Base-by-base conservation (phyloP, 2,888 invertebrate genomes). In the Watsonalla cultraria region DNA sequence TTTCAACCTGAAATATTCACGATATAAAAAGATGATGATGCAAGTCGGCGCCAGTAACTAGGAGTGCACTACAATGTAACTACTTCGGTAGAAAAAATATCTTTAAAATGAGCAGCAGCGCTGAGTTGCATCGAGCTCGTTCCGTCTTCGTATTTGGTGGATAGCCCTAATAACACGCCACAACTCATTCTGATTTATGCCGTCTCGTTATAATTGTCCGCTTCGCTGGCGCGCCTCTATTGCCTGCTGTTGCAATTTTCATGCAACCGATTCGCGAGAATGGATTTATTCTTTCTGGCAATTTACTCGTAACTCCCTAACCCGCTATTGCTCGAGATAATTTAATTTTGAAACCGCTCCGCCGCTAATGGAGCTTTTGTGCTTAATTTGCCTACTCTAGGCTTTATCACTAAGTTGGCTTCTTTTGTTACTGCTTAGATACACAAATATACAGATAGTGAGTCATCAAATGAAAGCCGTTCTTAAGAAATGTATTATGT, bases 161-260 rank as follows among this genome's bases (percentile, higher is more conserved):
- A 83, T 82, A 82, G 82, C 84, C 84, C 86, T 91, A 90, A 90
- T 90, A 91, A 86, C 86, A 84, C 82, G 88, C 90, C 90, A 87
- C 90, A 88, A 87, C 84, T 90, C 90, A 89, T 87, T 84, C 86
- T 90, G 91, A 91, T 91, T 91, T 90, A 91, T 90, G 80, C 84
- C 78, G 76, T 82, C 90, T 90, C 89, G 86, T 90, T 90, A 90
- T 89, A 90, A 89, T 88, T 88, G 90, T 82, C 80, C 89, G 90
- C 88, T 85, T 78, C 82, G 86, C 78, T 86, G 86, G 82, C 82
- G 81, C 78, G 74, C 80, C 74, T 79, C 80, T 81, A 82, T 82
- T 77, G 83, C 82, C 81, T 75, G 83, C 84, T 84, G 84, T 84
- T 88, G 86, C 87, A 86, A 87, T 88, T 84, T 86, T 84, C 86